Base-by-base conservation (phyloP, 2,113 vertebrate species). In the Scolopax mira region DNA sequence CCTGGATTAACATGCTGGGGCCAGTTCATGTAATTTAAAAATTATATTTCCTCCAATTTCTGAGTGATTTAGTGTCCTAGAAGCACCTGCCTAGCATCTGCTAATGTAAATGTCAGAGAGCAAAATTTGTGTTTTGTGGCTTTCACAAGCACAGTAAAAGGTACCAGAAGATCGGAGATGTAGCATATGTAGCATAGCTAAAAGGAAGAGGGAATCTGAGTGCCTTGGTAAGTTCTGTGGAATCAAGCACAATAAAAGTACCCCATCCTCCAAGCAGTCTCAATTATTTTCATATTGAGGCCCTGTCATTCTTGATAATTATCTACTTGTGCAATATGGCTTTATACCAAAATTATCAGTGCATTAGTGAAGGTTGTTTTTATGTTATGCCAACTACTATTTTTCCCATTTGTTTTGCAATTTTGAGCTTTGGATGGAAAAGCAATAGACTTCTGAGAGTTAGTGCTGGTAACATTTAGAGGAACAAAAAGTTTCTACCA, bases 381-480 rank as follows among this genome's bases (percentile, higher is more conserved):
- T 64, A 86, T 92, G 65, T 69, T 83, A 88, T 80, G 69, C 89
- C 71, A 91, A 35, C 79, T 70, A 67, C 81, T 81, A 77, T 88
- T 88, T 61, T 25, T 21, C 89, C 90, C 86, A 91, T 91, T 77
- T 96, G 84, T 84, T 92, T 51, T 23, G 74, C 91, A 94, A 94
- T 91, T 95, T 73, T 89, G 58, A 57, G 48, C 55, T 71, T 54
- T 27, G 27, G 31, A 72, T 46, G 13, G 30, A 57, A 93, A 88
- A 51, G 86, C 70, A 90, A 70, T 49, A 54, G 49, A 57, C 13
- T 83, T 66, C 28, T 93, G 62, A 65, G 72, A 71, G 58, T 93
- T 62, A 83, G 6, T n/a, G 27, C 44, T 60, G 41, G 52, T 91
- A 89, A 46, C 28, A 46, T 66, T 94, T 69, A 93, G 64, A 89